phyloP scores from a whole-genome alignment of 2,113 vertebrate genomes.

The Takifugu bimaculatus region DNA sequence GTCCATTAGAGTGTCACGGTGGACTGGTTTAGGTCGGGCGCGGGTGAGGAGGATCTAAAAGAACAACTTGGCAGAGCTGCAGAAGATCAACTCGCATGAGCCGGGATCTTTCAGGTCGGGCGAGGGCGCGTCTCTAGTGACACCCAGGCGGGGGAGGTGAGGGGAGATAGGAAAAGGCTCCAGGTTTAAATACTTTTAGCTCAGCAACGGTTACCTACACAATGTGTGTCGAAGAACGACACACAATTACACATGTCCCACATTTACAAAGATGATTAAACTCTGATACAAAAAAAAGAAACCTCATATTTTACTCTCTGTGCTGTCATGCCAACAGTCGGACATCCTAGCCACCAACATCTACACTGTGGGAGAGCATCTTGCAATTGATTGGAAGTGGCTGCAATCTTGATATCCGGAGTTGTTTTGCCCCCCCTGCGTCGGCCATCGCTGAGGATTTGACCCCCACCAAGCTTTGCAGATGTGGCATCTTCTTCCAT shows the following conservation, averaged over 20 bases:
- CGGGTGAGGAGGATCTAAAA: not conserved
- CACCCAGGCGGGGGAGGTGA: too few relatives aligned
- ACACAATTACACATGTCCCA: too few relatives aligned
- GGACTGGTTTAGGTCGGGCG: not conserved
- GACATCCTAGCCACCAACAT: constrained; percentile 12
- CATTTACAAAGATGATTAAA: too few relatives aligned
- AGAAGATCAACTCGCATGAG: not conserved
- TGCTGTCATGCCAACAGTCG: not conserved
- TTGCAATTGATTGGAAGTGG: not conserved
- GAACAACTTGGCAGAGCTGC: constrained; percentile 5
- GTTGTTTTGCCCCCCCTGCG: not conserved
- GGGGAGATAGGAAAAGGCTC: too few relatives aligned
- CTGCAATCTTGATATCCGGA: not conserved
- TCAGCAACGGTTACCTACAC: too few relatives aligned
- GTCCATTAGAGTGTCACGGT: not conserved
- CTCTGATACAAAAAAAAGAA: too few relatives aligned
- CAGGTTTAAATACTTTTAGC: too few relatives aligned
- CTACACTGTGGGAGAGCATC: too few relatives aligned
- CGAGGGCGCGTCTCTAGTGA: not conserved
- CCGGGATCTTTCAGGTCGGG: not conserved
- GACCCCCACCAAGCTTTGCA: not conserved
- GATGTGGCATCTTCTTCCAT: not conserved
- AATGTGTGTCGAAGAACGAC: too few relatives aligned
- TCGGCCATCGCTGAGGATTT: not conserved
- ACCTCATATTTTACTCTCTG: too few relatives aligned